These are phyloP conservation scores for Tachysurus fulvidraco DNA, from an alignment of 2,113 vertebrate species.

Conservation along the genomic window DNA sequence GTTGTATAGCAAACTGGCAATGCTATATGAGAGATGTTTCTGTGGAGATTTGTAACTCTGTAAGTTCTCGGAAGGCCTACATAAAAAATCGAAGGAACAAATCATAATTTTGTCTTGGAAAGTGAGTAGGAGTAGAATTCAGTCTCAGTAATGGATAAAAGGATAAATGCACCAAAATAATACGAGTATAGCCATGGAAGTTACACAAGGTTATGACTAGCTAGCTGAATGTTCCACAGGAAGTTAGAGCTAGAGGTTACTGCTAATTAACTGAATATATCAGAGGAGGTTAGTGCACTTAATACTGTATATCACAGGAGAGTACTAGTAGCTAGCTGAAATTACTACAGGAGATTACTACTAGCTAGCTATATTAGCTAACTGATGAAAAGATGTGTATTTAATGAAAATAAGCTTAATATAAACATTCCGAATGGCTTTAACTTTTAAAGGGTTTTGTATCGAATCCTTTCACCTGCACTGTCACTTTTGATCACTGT, in stretches of 20 bases:
- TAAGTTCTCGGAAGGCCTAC: no score
- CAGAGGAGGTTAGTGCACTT: background rate
- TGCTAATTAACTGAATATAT: background rate
- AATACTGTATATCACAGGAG: background rate
- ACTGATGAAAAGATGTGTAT: background rate
- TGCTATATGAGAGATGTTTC: no score
- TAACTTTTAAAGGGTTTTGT: background rate
- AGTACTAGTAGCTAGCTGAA: background rate
- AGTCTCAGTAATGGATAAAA: no score
- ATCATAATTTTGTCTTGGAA: no score
- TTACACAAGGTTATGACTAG: background rate
- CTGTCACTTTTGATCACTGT: conserved; percentile 9
- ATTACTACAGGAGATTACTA: background rate
- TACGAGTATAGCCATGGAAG: no score
- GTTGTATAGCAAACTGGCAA: no score
- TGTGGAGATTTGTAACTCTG: no score
- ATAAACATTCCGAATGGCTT: background rate
- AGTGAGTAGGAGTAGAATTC: no score
- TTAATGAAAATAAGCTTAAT: background rate
- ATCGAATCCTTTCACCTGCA: background rate
- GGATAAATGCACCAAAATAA: no score
- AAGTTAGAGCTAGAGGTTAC: background rate
- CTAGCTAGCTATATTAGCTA: background rate
- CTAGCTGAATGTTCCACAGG: background rate
- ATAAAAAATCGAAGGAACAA: no score